phyloP scores from a whole-genome alignment of 1,140 invertebrate genomes.

The Brachionus angularis region DNA sequence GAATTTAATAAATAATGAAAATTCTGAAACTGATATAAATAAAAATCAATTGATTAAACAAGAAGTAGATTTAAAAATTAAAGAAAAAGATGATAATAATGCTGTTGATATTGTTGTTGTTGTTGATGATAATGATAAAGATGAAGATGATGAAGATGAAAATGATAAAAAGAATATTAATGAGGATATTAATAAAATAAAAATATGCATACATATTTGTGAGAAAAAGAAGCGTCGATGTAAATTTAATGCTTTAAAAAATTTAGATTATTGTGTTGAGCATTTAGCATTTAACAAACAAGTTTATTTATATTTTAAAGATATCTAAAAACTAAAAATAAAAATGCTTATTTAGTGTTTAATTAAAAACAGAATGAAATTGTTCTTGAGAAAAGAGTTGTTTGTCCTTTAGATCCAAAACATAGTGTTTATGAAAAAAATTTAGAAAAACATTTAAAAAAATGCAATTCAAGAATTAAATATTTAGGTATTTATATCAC shows the following conservation, averaged over 20 bases:
- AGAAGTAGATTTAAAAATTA: too few species aligned
- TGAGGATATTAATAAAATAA: not conserved
- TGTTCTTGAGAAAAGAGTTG: slow-evolving; percentile 4
- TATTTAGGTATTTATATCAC: slow-evolving; percentile 39
- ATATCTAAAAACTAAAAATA: not conserved
- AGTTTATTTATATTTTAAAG: too few species aligned
- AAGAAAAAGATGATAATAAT: too few species aligned
- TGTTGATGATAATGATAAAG: too few species aligned
- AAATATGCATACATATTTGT: slow-evolving; percentile 23
- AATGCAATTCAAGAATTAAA: slow-evolving; percentile 37
- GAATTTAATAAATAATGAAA: too few species aligned
- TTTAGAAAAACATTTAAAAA: slow-evolving; percentile 40
- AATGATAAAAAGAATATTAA: not conserved
- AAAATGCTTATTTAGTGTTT: not conserved
- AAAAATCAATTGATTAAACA: too few species aligned
- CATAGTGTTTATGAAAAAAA: slow-evolving; percentile 42
- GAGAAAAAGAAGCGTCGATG: slow-evolving; percentile 38
- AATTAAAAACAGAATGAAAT: not conserved
- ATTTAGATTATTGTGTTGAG: slow-evolving; percentile 29
- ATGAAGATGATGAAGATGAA: not conserved
- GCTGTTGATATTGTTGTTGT: too few species aligned
- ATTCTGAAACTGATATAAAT: too few species aligned
- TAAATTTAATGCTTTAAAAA: slow-evolving; percentile 18
- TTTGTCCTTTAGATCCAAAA: slow-evolving; percentile 38
- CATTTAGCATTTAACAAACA: slow-evolving; percentile 35